phyloP scores from a whole-genome alignment of 1,140 invertebrate genomes.

The Cotesia vestalis region DNA sequence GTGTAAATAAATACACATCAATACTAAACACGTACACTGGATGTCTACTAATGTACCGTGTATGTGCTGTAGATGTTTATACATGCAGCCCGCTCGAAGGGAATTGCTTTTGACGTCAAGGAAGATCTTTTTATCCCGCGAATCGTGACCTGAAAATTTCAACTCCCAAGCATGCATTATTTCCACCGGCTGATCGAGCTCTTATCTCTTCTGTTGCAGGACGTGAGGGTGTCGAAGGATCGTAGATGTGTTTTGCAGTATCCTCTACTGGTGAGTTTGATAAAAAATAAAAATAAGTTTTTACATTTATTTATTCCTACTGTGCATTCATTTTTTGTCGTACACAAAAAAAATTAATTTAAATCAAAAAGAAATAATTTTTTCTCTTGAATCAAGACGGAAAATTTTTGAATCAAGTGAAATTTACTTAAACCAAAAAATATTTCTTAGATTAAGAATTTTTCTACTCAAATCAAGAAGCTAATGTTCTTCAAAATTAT shows the following conservation, averaged over 20 bases:
- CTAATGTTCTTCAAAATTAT: too few relatives aligned
- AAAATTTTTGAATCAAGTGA: too few relatives aligned
- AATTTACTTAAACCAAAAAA: too few relatives aligned
- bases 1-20: neutral
- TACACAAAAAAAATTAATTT: too few relatives aligned
- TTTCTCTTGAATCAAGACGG: too few relatives aligned
- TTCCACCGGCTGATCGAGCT: conserved; percentile 35
- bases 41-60: neutral
- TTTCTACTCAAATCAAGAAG: too few relatives aligned
- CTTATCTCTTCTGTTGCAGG: conserved; percentile 52
- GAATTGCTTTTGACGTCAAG: conserved; percentile 38
- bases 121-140: conserved; percentile 37
- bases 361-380: too few relatives aligned
- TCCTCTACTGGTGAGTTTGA: conserved; percentile 53
- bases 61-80: conserved; percentile 29
- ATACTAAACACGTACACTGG: too few relatives aligned
- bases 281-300: conserved; percentile 15
- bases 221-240: conserved; percentile 50
- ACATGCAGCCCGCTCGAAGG: conserved; percentile 21
- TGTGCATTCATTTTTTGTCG: too few relatives aligned
- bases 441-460: too few relatives aligned
- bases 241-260: conserved; percentile 60
- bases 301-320: too few relatives aligned
- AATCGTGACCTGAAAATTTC: conserved; percentile 40
- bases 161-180: conserved; percentile 38